Evolutionary conservation across 2,113 vertebrate genomes (phyloP), one percentile per base, ranked within the genome.

Genomic region (Tupaia chinensis): DNA sequence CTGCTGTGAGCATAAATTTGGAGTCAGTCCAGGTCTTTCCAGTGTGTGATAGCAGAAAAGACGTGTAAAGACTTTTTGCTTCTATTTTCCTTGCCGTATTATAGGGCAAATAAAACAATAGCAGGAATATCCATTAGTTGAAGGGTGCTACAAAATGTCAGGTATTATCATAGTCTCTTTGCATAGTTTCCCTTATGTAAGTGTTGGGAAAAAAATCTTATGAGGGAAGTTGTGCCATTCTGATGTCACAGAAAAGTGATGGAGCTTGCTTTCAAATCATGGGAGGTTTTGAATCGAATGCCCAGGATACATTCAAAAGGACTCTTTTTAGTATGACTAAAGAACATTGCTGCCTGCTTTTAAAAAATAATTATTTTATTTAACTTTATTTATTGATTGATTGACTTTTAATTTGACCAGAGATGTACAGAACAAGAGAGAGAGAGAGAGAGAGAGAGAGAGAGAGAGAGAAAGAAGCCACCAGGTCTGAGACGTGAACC

Each of bases 201-300:
- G 76, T 8, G 61, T 22, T 89, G 58, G 70, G 44, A 73, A 82
- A 80, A 91, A 94, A 76, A 17, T 34, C 5, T 54, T 32, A 19
- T 17, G 87, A 32, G 23, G 56, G 63, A 81, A 58, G 7, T 70
- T 91, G 23, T 91, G 60, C 27, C 82, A 16, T 81, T 95, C 32
- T 54, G 29, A 84, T 66, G 11, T 58, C 2, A 23, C 7, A 58
- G 78, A 90, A 87, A 81, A 91, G 27, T 29, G 34, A 16, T 58
- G 22, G 23, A 60, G 11, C 25, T 88, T n/a, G n/a, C 53, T 78
- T 97, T 97, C 61, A 68, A 93, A 74, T 72, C 69, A 34, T 77
- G 20, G 77, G 74, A 32, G 34, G 9, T 82, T 82, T 54, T 88
- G 20, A 76, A 53, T 96, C 63, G 78, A n/a, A 69, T 6, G 9